These are phyloP conservation scores for Mystacides longicornis DNA, from an alignment of 2,888 invertebrate species.

Conservation along the genomic window DNA sequence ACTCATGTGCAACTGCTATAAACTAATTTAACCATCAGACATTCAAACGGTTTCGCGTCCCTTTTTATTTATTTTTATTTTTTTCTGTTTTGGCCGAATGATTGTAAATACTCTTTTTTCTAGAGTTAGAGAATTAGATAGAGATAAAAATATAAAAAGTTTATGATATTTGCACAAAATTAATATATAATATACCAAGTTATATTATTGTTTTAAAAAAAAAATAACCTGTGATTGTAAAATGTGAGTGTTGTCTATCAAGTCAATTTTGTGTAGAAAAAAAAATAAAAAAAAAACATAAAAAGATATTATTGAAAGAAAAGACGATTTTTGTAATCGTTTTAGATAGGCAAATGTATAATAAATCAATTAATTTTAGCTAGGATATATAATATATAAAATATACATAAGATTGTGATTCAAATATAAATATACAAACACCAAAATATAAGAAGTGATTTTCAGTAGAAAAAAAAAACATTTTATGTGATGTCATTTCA, in stretches of 20 bases:
- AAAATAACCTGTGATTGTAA: conserved; percentile 1
- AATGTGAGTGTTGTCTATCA: conserved; percentile 1
- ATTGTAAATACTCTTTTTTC: conserved; percentile 3
- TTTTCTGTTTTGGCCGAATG: background rate
- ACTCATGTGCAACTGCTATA: no score
- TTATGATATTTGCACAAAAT: conserved; percentile 2
- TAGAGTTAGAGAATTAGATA: conserved; percentile 24
- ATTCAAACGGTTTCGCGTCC: no score
- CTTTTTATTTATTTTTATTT: background rate
- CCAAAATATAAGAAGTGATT: conserved; percentile 1
- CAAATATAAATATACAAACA: background rate
- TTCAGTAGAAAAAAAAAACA: background rate
- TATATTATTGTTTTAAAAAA: background rate
- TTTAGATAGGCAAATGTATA: background rate
- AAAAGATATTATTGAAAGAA: background rate
- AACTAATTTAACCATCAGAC: no score
- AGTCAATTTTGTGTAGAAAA: conserved; percentile 2
- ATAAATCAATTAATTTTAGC: background rate
- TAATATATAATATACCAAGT: background rate
- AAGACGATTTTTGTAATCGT: background rate
- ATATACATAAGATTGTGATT: background rate
- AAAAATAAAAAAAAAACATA: background rate
- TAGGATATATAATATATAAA: background rate
- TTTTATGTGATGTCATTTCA: background rate
- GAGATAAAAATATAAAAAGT: conserved; percentile 4